phyloP scores from a whole-genome alignment of 2,797 vertebrate species.

The Dryobates pubescens region DNA sequence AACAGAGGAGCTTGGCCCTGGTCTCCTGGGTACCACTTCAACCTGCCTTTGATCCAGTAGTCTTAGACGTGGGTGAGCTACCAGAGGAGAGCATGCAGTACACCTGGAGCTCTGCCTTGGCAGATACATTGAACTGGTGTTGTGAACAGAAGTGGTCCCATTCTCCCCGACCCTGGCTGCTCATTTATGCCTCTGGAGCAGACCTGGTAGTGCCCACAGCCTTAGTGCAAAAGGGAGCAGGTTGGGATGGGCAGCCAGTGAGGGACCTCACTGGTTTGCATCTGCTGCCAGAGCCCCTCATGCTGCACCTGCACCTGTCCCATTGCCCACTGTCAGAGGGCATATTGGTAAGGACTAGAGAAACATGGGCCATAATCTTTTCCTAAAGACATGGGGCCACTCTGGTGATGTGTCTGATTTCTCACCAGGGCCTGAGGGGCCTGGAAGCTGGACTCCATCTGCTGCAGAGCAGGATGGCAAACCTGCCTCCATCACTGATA shows the following conservation, averaged over 20 bases:
- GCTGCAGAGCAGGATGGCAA: not conserved
- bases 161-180: not conserved
- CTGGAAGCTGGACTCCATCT: not conserved
- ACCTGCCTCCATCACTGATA: not conserved
- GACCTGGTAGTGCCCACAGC: not conserved
- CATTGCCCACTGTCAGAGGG: not conserved
- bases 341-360: not conserved
- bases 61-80: not conserved
- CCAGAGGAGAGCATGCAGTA: not conserved
- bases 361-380: not conserved
- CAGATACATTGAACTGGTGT: not conserved
- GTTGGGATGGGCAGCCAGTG: fast-evolving
- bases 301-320: fast-evolving
- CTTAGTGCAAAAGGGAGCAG: not conserved
- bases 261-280: not conserved
- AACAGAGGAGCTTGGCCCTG: not conserved
- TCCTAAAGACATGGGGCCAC: not conserved
- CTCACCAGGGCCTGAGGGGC: not conserved
- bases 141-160: not conserved
- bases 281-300: not conserved
- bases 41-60: slow-evolving; percentile 21
- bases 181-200: not conserved
- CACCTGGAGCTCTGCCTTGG: not conserved
- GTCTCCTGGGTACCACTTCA: not conserved
- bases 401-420: not conserved